A percentile compares a stretch with the other conserved stretches of the same genome.
phyloP scores from a whole-genome alignment of 2,113 vertebrate genomes.

The Gopherus evgoodei region DNA sequence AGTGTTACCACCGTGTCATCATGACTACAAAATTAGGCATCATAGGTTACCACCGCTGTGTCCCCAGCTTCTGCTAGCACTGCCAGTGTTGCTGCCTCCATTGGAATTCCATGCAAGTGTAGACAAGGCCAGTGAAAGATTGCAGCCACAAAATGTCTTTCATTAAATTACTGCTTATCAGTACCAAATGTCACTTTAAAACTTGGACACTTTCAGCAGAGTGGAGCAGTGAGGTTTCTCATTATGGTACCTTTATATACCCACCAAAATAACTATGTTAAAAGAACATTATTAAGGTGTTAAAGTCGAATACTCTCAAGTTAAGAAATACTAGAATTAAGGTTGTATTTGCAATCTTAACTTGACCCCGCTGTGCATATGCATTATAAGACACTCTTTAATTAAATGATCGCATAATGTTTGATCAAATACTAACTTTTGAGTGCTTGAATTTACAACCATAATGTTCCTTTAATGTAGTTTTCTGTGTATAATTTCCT shows the following conservation, averaged over 20 bases:
- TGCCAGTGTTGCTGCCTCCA: not conserved
- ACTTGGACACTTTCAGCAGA: not conserved
- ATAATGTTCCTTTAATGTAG: no score
- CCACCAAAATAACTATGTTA: not conserved
- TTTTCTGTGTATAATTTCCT: no score
- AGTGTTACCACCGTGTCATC: not conserved
- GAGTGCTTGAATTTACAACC: no score
- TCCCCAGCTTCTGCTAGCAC: not conserved
- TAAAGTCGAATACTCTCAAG: no score
- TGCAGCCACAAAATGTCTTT: not conserved
- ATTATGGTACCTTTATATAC: not conserved
- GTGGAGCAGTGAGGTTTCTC: no score
- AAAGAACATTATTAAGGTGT: no score
- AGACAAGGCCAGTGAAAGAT: not conserved
- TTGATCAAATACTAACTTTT: no score
- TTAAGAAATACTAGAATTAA: no score
- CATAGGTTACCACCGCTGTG: not conserved
- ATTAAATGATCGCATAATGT: no score
- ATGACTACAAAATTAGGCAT: not conserved
- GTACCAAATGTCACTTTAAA: not conserved
- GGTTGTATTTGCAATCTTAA: no score
- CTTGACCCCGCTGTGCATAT: no score
- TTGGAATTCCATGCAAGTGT: accelerated
- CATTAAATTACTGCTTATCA: not conserved
- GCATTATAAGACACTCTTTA: no score